phyloP scores from a whole-genome alignment of 2,888 invertebrate species.

The Tipula lateralis region DNA sequence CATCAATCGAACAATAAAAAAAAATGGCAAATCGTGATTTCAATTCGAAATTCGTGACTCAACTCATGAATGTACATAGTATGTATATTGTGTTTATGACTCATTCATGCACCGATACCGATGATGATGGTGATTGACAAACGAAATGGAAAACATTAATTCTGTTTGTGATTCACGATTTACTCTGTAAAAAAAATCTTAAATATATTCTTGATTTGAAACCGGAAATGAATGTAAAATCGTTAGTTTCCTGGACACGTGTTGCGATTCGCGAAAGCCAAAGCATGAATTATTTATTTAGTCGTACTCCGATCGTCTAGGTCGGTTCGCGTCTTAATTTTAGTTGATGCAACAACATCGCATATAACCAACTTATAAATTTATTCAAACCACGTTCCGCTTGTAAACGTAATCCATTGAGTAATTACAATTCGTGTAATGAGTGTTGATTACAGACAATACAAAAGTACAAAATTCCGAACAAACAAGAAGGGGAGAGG shows the following conservation, averaged over 20 bases:
- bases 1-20: background rate
- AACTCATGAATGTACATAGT: background rate
- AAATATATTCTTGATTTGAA: background rate
- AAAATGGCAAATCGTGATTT: background rate
- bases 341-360: background rate
- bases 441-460: background rate
- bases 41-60: background rate
- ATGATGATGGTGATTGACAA: background rate
- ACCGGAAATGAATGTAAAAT: background rate
- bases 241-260: background rate
- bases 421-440: conserved; percentile 3
- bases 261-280: background rate
- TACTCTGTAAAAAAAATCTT: background rate
- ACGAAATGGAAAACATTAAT: background rate
- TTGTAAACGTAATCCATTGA: background rate
- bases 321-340: background rate
- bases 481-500: background rate
- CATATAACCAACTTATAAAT: background rate
- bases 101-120: background rate
- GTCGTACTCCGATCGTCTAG: no score
- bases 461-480: background rate
- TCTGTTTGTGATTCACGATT: background rate
- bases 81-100: background rate
- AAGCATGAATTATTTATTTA: no score
- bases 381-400: background rate